phyloP scores from a whole-genome alignment of 2,113 vertebrate genomes.

The Hyla sarda region DNA sequence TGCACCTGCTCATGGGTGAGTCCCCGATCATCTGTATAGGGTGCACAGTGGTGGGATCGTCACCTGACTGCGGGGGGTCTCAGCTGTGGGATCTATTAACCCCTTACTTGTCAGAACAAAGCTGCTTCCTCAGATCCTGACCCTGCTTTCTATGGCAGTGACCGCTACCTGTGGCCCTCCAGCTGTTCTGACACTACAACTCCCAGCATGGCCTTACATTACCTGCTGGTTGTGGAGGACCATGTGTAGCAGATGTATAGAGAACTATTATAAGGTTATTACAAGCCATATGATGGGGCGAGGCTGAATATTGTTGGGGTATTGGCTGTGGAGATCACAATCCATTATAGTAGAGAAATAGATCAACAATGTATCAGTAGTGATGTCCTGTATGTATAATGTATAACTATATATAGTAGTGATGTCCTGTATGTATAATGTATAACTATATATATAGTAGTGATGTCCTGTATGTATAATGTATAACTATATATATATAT shows the following conservation, averaged over 20 bases:
- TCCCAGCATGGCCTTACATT: neutral
- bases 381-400: neutral
- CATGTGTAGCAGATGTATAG: neutral
- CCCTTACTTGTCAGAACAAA: neutral
- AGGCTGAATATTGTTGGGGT: no score
- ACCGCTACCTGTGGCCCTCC: neutral
- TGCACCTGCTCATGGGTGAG: slow-evolving; percentile 35
- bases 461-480: no score
- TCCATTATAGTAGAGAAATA: neutral
- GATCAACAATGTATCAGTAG: no score
- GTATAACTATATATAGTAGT: neutral
- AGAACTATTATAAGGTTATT: neutral
- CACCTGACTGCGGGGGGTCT: no score
- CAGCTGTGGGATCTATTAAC: neutral
- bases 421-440: no score
- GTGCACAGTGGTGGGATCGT: no score
- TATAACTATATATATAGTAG: no score
- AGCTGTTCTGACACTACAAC: neutral
- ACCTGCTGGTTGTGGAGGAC: no score
- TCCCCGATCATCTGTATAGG: neutral
- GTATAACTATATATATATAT: no score
- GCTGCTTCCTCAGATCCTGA: neutral
- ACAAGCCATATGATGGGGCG: no score
- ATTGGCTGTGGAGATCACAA: neutral
- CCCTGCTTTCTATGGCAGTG: neutral